These are phyloP conservation scores for Myiothlypis coronata DNA, from an alignment of 2,797 vertebrate genomes.

Conservation along the genomic window DNA sequence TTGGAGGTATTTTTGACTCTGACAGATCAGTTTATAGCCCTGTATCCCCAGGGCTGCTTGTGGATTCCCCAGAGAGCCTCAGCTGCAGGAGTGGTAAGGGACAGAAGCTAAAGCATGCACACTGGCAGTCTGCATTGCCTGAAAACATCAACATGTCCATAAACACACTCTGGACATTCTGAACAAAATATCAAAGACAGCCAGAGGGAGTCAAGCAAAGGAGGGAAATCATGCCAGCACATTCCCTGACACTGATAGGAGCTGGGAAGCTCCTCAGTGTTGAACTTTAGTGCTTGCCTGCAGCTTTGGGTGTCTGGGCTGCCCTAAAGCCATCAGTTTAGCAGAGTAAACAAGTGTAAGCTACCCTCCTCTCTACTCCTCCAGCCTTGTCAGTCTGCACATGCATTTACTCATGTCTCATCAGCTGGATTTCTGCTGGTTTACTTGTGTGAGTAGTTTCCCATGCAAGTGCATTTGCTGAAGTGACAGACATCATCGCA, in stretches of 20 bases:
- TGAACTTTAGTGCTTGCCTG: neutral
- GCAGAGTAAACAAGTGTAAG: neutral
- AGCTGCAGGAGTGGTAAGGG: neutral
- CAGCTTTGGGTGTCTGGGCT: neutral
- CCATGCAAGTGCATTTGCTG: fast-evolving
- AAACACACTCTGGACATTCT: neutral
- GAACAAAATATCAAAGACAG: neutral
- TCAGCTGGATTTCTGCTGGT: neutral
- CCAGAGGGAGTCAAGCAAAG: neutral
- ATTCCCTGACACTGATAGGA: neutral
- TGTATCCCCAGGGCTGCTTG: neutral
- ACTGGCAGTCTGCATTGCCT: fast-evolving
- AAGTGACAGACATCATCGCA: neutral
- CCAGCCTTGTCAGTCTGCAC: neutral
- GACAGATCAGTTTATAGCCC: neutral
- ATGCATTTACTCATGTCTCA: fast-evolving
- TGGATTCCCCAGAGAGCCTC: neutral
- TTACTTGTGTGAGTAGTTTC: neutral
- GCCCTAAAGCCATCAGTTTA: neutral
- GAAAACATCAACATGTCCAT: neutral
- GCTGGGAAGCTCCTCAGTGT: neutral
- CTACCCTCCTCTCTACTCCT: neutral
- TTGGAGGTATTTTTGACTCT: neutral
- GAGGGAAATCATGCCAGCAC: neutral
- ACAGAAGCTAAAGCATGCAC: neutral